These are phyloP conservation scores for Paratilapia polleni DNA, from an alignment of 2,113 vertebrate genomes.

Conservation along the genomic window DNA sequence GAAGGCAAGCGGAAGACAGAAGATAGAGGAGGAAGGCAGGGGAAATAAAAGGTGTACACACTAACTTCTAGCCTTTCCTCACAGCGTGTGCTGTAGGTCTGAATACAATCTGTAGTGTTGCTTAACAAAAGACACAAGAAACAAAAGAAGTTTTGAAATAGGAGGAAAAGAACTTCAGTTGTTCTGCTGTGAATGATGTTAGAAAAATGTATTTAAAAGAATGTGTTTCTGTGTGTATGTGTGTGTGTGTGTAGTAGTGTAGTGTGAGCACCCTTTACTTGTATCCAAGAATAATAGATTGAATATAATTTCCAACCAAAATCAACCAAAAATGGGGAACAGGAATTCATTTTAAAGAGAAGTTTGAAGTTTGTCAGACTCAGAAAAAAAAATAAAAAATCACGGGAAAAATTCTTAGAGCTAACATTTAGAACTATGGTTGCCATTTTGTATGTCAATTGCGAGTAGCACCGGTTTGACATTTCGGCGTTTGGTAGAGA, in stretches of 20 bases:
- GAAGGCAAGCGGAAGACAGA: conserved; percentile 32
- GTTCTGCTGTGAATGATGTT: neutral
- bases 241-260: neutral
- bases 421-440: neutral
- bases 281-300: neutral
- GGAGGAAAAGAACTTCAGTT: neutral
- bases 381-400: neutral
- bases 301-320: neutral
- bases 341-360: neutral
- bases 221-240: neutral
- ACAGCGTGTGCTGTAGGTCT: neutral
- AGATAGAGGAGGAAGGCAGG: neutral
- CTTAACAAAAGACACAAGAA: neutral
- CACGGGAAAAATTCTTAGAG: neutral
- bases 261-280: neutral
- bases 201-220: conserved; percentile 6
- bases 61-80: neutral
- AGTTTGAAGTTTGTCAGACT: neutral
- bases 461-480: neutral
- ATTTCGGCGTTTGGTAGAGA: neutral
- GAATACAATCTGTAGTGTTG: conserved; percentile 31
- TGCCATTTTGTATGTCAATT: neutral
- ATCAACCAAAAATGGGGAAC: neutral
- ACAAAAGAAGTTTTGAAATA: neutral
- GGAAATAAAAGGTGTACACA: conserved; percentile 40